Evolutionary conservation across 2,113 vertebrate species (phyloP), one percentile per base, ranked within the genome.

Genomic region (Tragelaphus buxtoni): DNA sequence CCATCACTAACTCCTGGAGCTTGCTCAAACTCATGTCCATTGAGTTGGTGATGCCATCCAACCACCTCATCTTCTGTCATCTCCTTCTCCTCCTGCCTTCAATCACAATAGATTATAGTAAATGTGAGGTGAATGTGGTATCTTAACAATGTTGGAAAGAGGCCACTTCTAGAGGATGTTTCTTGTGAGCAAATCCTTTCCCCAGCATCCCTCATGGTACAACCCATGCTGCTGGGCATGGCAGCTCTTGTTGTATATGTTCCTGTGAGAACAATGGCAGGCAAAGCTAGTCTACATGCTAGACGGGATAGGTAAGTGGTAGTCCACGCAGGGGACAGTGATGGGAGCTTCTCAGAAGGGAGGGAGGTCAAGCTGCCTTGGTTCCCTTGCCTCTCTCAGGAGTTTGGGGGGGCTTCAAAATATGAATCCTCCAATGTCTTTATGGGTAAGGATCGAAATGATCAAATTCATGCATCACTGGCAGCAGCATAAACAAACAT

Each of bases 391-490:
- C 28, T 63, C 28, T 7, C 12, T 45, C 35, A 35, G n/a, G 30
- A 96, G 47, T 76, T 20, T 20, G 32, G 39, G 53, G 58, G 58
- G 58, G 9, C 3, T 90, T 90, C 61, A 77, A 87, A 93, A 63
- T 14, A 35, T 22, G 55, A 92, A 14, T 39, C 20, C 18, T n/a
- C 12, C 18, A 2, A 5, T 26, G 45, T 42, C 76, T 84, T 94
- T n/a, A 83, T 17, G 42, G 53, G 16, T 0, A 1, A 95, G 51
- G 22, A 86, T 32, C 20, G 55, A 94, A 39, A 74, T 79, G 60
- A 92, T 32, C 10, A 55, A 32, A 35, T 72, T 84, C 45, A 81
- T 0, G 1, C 47, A 55, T 84, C 69, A 32, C 69, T 93, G 65
- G 45, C 51, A 72, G 32, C 1, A 1, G 39, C 80, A 79, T 58